Conservation (phyloP, 2,113 vertebrate genomes). For the Ahaetulla prasina region DNA sequence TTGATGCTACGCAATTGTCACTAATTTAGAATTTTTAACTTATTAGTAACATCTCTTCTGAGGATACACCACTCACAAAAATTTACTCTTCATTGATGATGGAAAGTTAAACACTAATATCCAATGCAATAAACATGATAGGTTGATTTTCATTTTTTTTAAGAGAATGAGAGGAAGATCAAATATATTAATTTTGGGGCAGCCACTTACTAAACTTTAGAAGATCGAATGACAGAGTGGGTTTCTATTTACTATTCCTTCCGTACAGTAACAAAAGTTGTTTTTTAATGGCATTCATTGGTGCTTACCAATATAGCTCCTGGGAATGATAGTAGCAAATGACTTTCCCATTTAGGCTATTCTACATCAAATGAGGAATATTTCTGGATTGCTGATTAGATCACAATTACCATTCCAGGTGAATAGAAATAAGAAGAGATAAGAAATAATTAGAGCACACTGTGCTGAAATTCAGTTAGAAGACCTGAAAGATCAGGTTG, state of each 20-base stretch:
- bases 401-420: background rate
- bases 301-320: background rate
- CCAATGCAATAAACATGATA: background rate
- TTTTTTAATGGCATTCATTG: background rate
- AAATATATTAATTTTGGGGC: background rate
- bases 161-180: background rate
- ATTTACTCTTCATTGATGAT: background rate
- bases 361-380: background rate
- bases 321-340: too few relatives aligned
- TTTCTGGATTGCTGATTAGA: background rate
- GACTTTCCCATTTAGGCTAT: background rate
- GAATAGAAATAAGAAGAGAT: background rate
- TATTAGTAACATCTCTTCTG: background rate
- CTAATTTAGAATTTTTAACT: background rate
- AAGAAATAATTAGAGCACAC: background rate
- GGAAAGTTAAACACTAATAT: background rate
- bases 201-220: background rate
- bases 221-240: background rate
- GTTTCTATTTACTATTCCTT: background rate
- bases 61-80: slow-evolving; percentile 24
- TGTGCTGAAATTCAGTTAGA: background rate
- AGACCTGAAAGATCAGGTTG: background rate
- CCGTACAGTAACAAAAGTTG: background rate
- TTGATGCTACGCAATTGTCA: background rate
- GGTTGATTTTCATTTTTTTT: background rate